These are phyloP conservation scores for Pachyramphus minor DNA, from an alignment of 2,113 vertebrate species.

Conservation along the genomic window DNA sequence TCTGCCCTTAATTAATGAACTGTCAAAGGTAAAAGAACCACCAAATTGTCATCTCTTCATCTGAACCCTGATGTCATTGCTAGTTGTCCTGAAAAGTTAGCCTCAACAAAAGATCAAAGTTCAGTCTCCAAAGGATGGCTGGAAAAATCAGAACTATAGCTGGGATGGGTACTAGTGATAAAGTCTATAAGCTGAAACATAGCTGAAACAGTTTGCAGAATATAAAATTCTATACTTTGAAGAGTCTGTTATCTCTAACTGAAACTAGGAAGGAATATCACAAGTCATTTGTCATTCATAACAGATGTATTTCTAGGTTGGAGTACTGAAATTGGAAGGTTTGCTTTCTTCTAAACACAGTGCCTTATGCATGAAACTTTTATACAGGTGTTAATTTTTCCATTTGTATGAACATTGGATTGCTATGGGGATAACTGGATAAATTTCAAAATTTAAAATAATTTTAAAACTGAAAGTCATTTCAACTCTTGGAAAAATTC, in stretches of 20 bases:
- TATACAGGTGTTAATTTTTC: background rate
- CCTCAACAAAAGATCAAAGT: background rate
- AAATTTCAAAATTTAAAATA: background rate
- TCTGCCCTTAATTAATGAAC: background rate
- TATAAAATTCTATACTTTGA: background rate
- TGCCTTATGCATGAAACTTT: background rate
- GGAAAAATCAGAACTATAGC: background rate
- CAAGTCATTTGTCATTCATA: background rate
- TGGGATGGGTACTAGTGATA: background rate
- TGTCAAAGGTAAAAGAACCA: background rate
- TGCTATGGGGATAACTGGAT: background rate
- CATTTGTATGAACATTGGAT: background rate
- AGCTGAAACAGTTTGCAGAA: background rate
- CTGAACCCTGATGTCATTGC: background rate
- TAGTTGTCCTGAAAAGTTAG: background rate
- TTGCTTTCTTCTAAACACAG: background rate
- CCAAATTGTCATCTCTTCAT: background rate
- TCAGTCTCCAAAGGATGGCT: background rate
- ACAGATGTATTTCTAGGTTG: background rate
- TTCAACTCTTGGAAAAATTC: background rate
- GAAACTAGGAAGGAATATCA: background rate
- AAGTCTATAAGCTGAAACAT: background rate
- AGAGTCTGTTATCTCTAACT: background rate
- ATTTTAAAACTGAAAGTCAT: background rate
- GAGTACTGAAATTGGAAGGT: background rate